Conservation (phyloP, 1,140 invertebrate species). For the Solen grandis region DNA sequence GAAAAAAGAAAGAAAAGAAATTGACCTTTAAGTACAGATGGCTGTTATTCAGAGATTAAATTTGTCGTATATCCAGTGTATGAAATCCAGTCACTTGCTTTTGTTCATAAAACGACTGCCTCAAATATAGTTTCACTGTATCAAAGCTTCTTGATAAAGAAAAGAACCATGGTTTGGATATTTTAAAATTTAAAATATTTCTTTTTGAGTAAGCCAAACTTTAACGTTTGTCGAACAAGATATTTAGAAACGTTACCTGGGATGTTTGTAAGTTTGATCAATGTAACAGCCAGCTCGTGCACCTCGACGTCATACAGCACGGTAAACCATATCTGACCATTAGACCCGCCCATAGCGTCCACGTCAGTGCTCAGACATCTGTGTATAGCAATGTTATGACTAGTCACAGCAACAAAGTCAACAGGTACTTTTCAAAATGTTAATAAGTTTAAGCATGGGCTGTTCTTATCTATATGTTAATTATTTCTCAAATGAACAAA, state of each 20-base stretch:
- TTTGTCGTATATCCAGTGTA: too few relatives aligned
- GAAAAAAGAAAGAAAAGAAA: too few relatives aligned
- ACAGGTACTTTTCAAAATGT: too few relatives aligned
- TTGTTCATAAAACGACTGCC: too few relatives aligned
- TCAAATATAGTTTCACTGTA: too few relatives aligned
- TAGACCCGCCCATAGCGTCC: conserved; percentile 40
- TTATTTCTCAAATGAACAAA: too few relatives aligned
- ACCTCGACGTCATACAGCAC: conserved; percentile 61
- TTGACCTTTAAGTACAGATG: too few relatives aligned
- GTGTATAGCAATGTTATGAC: background rate
- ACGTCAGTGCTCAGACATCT: conserved; percentile 17
- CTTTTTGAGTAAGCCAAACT: background rate
- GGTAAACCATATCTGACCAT: conserved; percentile 70
- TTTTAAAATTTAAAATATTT: background rate
- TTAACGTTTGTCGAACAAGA: background rate
- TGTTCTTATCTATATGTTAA: too few relatives aligned
- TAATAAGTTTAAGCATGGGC: too few relatives aligned
- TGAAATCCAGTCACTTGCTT: too few relatives aligned
- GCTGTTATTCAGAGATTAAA: too few relatives aligned
- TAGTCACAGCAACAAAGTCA: background rate
- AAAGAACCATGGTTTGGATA: background rate
- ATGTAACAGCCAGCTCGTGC: conserved; percentile 65
- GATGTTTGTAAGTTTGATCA: conserved; percentile 70
- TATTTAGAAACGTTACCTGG: conserved; percentile 54
- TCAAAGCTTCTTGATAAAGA: background rate